Conservation (phyloP, 2,113 vertebrate genomes). For the Istiophorus platypterus region DNA sequence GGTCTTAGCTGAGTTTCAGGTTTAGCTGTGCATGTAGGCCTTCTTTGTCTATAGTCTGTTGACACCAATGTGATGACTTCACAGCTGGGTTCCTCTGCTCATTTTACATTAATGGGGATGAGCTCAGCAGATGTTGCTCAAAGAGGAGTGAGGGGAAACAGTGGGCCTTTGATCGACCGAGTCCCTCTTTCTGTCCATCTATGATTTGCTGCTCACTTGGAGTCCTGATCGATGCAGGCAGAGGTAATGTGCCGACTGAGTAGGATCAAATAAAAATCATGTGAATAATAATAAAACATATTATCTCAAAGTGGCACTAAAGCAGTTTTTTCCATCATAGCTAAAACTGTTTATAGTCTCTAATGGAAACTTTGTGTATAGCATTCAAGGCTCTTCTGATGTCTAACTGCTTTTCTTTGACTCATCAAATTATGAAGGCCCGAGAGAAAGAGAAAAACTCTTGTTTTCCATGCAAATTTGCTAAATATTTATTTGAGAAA, state of each 20-base stretch:
- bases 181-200: background rate
- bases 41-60: no score
- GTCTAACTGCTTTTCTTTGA: background rate
- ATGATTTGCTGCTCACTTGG: background rate
- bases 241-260: conserved; percentile 9
- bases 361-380: background rate
- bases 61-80: conserved; percentile 46
- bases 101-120: conserved; percentile 14
- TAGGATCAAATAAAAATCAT: conserved; percentile 31
- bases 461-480: no score
- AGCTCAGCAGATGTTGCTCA: conserved; percentile 35
- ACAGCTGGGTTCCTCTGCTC: conserved; percentile 10
- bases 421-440: background rate
- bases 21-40: no score
- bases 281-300: conserved; percentile 14
- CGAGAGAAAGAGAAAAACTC: background rate
- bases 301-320: background rate
- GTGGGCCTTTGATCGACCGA: conserved; percentile 27
- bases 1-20: no score
- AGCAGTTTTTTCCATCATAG: background rate
- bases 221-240: background rate
- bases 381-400: background rate
- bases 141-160: background rate
- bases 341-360: background rate
- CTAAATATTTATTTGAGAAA: no score